Percentiles rank a stretch among this genome's conserved stretches.
phyloP scores from a whole-genome alignment of 2,113 vertebrate genomes.

The Bothrops jararaca region DNA sequence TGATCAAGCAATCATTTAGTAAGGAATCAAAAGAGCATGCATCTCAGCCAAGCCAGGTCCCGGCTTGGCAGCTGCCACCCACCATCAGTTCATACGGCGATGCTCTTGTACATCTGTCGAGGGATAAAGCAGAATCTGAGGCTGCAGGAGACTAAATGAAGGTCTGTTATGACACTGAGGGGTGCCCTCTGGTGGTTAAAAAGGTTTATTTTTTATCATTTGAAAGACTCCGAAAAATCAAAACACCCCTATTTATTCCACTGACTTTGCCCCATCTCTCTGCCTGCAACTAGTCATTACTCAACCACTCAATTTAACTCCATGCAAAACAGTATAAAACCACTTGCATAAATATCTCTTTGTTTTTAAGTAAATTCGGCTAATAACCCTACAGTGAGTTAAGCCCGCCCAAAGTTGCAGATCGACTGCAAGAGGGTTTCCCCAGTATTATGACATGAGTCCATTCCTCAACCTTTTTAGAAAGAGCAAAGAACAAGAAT shows the following conservation, averaged over 20 bases:
- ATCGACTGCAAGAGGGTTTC: neutral
- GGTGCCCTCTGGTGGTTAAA: conserved; percentile 21
- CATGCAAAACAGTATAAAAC: neutral
- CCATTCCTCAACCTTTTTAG: neutral
- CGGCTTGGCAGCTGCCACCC: neutral
- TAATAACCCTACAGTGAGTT: neutral
- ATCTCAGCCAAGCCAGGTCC: neutral
- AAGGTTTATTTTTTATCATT: neutral
- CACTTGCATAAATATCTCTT: neutral
- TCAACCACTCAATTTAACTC: neutral
- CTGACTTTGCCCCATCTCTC: neutral
- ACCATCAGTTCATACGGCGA: neutral
- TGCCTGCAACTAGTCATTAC: neutral
- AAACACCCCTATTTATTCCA: neutral
- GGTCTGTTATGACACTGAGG: neutral
- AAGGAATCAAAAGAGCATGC: neutral
- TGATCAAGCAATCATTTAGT: neutral
- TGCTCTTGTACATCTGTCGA: conserved; percentile 6
- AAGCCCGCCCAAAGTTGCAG: neutral
- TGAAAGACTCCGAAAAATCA: neutral
- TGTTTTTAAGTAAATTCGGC: neutral
- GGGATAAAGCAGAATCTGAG: neutral
- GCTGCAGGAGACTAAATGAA: neutral
- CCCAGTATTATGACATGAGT: neutral
- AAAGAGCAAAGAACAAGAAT: neutral